These are phyloP conservation scores for Notiomystis cincta DNA, from an alignment of 2,113 vertebrate species.

Conservation along the genomic window DNA sequence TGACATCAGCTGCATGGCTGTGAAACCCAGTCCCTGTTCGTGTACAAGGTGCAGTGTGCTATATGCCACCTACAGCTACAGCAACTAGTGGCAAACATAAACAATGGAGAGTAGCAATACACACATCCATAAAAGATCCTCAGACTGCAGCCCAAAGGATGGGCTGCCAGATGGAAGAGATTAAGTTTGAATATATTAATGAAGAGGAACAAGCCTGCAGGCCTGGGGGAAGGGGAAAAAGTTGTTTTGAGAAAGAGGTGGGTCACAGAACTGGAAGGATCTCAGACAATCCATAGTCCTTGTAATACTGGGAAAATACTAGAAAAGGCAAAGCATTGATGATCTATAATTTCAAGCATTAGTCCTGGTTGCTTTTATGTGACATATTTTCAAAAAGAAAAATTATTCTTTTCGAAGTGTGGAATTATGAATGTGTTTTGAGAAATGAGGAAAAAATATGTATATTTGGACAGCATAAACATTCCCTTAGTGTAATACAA, in stretches of 20 bases:
- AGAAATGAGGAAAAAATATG: not conserved
- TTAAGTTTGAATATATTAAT: constrained; percentile 48
- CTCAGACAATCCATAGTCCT: not conserved
- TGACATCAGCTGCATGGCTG: not conserved
- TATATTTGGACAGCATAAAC: not conserved
- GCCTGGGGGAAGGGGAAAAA: constrained; percentile 2
- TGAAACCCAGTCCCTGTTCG: not conserved
- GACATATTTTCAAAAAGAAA: not conserved
- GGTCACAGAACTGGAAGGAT: constrained; percentile 5
- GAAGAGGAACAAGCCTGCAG: constrained; percentile 33
- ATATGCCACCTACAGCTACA: not conserved
- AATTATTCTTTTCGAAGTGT: not conserved
- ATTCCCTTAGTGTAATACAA: not conserved
- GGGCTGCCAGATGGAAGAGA: constrained; percentile 47
- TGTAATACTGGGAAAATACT: not conserved
- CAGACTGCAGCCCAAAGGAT: not conserved
- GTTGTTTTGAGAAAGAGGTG: constrained; percentile 1
- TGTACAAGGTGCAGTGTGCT: not conserved
- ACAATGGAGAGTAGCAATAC: not conserved
- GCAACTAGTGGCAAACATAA: not conserved
- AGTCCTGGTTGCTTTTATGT: not conserved
- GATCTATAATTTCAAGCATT: not conserved
- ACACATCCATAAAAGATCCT: not conserved
- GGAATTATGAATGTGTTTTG: not conserved
- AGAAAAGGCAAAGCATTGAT: not conserved